Percentiles rank a stretch among this genome's conserved stretches.
Evolutionary conservation across 2,797 vertebrate genomes (phyloP).

Genomic region (Neosilurus mollespiculum): DNA sequence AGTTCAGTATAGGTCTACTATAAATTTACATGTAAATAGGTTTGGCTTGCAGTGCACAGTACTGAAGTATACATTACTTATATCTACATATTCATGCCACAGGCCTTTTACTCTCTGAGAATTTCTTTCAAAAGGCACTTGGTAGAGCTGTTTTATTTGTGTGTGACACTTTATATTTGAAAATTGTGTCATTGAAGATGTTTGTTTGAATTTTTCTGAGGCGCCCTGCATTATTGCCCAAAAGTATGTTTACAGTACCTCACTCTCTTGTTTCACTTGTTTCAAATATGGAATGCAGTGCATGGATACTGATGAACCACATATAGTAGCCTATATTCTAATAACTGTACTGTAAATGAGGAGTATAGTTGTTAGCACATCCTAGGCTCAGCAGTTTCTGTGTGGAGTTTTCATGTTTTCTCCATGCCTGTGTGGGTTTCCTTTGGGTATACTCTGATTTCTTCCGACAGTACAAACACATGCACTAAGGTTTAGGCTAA

Average conservation of each 20-base stretch:
- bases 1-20: conserved; percentile 25
- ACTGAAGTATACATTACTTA: conserved; percentile 22
- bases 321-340: not conserved
- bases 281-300: not conserved
- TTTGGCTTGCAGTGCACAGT: conserved; percentile 25
- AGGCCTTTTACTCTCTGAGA: conserved; percentile 31
- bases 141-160: conserved; percentile 34
- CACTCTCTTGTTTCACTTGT: not conserved
- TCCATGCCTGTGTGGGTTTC: no score
- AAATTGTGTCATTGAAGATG: conserved; percentile 27
- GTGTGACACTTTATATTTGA: conserved; percentile 13
- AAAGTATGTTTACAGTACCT: not conserved
- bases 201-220: not conserved
- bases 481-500: no score
- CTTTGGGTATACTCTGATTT: no score
- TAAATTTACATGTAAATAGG: conserved; percentile 26
- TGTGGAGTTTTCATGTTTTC: no score
- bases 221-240: not conserved
- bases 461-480: no score
- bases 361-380: no score
- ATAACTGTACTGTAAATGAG: not conserved
- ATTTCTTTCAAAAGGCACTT: conserved; percentile 33
- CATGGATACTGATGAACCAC: not conserved
- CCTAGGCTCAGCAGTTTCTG: no score
- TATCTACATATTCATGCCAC: conserved; percentile 30